phyloP scores from a whole-genome alignment of 2,797 vertebrate species.

The Gadopsis marmoratus region DNA sequence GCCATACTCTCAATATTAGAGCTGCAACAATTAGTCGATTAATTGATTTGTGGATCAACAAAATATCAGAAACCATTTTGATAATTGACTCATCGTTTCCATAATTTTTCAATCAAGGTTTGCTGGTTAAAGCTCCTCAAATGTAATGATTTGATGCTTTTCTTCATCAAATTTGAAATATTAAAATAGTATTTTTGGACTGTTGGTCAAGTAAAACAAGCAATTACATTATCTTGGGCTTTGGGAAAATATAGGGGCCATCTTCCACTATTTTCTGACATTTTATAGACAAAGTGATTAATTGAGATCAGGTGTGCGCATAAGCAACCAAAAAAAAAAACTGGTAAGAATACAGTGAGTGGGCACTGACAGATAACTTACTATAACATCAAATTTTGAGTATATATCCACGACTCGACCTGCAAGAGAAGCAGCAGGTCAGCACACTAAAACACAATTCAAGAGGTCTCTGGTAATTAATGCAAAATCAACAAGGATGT shows the following conservation, averaged over 20 bases:
- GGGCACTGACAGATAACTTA: conserved; percentile 83
- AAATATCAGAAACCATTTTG: neutral
- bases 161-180: neutral
- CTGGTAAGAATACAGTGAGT: neutral
- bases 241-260: neutral
- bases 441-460: conserved; percentile 7
- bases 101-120: neutral
- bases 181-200: neutral
- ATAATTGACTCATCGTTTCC: too few relatives aligned
- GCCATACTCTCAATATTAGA: neutral
- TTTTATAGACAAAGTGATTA: neutral
- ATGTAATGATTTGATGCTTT: neutral
- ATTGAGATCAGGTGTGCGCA: neutral
- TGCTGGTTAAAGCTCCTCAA: neutral
- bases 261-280: neutral
- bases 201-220: neutral
- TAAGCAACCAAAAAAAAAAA: too few relatives aligned
- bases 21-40: neutral
- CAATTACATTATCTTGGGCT: neutral
- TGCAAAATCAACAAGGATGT: conserved; percentile 15
- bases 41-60: neutral
- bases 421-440: conserved; percentile 62
- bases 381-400: conserved; percentile 98
- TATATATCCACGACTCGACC: conserved; percentile 98
- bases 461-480: conserved; percentile 10